Conservation (phyloP, 2,888 invertebrate genomes). For the Carpatolechia fugitivella region DNA sequence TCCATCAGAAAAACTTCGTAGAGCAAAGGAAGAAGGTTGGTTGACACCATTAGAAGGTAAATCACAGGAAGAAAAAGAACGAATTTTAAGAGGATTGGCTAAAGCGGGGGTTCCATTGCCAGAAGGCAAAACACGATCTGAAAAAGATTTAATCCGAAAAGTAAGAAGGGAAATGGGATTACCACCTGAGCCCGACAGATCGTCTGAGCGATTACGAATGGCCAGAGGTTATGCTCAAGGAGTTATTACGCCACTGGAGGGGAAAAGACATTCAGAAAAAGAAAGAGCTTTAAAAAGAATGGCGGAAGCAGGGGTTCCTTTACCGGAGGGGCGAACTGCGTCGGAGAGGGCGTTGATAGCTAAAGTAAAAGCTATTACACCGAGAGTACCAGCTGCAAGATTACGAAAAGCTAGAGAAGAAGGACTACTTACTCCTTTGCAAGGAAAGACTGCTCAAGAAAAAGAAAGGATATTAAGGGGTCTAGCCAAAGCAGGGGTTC, state of each 20-base stretch:
- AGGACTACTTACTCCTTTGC: constrained; percentile 34
- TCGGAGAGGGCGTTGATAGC: constrained; percentile 28
- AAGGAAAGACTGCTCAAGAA: constrained; percentile 32
- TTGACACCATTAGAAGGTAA: constrained; percentile 30
- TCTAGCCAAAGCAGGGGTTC: constrained; percentile 20
- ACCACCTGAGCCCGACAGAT: not conserved
- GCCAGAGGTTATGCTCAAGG: constrained; percentile 31
- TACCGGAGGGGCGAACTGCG: constrained; percentile 34
- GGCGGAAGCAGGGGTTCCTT: constrained; percentile 30
- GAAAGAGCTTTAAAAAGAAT: constrained; percentile 25
- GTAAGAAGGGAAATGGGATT: constrained; percentile 21
- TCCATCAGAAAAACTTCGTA: constrained; percentile 26
- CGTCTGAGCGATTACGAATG: constrained; percentile 21
- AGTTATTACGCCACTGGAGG: constrained; percentile 28
- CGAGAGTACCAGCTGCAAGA: not conserved
- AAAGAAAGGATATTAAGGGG: constrained; percentile 28
- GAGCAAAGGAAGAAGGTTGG: constrained; percentile 22
- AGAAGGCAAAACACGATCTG: constrained; percentile 28
- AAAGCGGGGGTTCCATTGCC: constrained; percentile 25
- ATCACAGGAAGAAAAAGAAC: constrained; percentile 31
- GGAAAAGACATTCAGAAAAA: constrained; percentile 28
- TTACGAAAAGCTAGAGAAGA: constrained; percentile 17
- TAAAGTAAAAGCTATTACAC: not conserved
- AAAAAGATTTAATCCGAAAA: constrained; percentile 29
- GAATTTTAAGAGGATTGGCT: constrained; percentile 22